Base-by-base conservation (phyloP, 2,888 invertebrate species). In the Hanleya hanleyi region DNA sequence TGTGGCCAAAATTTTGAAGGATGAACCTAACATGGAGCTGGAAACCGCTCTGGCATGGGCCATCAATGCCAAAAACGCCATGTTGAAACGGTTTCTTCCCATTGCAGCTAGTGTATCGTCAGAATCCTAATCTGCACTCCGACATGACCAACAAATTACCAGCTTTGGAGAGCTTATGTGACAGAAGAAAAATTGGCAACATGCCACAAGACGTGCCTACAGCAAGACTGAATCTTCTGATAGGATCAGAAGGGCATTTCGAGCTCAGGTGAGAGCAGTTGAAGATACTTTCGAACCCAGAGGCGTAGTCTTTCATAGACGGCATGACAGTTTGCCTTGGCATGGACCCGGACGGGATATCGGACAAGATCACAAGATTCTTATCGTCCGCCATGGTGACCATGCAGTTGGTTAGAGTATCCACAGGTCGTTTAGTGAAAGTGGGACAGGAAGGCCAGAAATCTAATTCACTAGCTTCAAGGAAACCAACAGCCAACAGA, bases 131-230 rank as follows among this genome's bases (percentile, higher is more conserved):
- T 33, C 22, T 64, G 29, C 64, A 29, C 15, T 64, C 64, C 33
- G 35, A n/a, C n/a, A 32, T 64, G 64, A 64, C 64, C 12, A 64
- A 33, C 33, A 64, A 64, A 33, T 64, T 64, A 22, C 64, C 64
- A 32, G 29, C 32, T 7, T 33, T 64, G 64, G 64, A 64, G 47
- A n/a, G n/a, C n/a, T 41, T 12, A n/a, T n/a, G 12, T 12, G n/a
- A 12, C 47, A 41, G 47, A 15, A n/a, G n/a, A 41, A 41, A n/a
- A n/a, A n/a, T 41, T 41, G 47, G 12, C 12, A 41, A 41, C 47
- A n/a, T 41, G 47, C 47, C n/a, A 41, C 47, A 12, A 41, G 47
- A 41, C 12, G 47, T 15, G 47, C 47, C 47, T 41, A 15, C n/a
- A n/a, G 12, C 12, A 41, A 41, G 47, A n/a, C 47, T 15, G 47